Evolutionary conservation across 2,797 vertebrate genomes (phyloP).

Genomic region (Pseudomugil gertrudae): DNA sequence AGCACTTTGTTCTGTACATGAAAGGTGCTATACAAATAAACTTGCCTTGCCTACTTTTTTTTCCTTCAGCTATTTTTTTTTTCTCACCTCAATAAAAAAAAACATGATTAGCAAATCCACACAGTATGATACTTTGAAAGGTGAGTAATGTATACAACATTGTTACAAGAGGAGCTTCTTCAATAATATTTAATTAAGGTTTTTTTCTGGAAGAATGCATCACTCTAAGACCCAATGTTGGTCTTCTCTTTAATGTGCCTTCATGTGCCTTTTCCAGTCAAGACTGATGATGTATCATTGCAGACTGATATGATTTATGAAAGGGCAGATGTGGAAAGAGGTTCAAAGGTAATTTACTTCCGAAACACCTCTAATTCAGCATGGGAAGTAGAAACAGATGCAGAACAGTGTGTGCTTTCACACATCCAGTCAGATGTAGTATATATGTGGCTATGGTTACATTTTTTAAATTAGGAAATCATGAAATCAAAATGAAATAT

Average conservation of each 20-base stretch:
- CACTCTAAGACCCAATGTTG: background rate
- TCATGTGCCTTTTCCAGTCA: background rate
- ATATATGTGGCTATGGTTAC: too few relatives aligned
- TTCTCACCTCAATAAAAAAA: too few relatives aligned
- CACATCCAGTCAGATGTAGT: background rate
- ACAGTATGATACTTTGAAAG: too few relatives aligned
- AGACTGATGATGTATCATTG: background rate
- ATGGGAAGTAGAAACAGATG: background rate
- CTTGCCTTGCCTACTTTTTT: too few relatives aligned
- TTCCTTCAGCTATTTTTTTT: too few relatives aligned
- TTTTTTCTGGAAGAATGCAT: background rate
- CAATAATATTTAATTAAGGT: background rate
- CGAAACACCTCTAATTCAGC: background rate
- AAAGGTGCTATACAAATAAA: too few relatives aligned
- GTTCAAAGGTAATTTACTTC: background rate
- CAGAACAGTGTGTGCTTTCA: background rate
- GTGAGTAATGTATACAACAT: background rate
- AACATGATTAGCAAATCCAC: too few relatives aligned
- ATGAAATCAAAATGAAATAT: too few relatives aligned
- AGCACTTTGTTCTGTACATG: too few relatives aligned
- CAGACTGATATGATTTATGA: background rate
- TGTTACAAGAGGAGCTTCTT: background rate
- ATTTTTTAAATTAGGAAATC: too few relatives aligned
- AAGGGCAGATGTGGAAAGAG: background rate
- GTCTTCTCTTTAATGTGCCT: background rate